phyloP scores from a whole-genome alignment of 2,113 vertebrate genomes.

The Gambusia holbrooki region DNA sequence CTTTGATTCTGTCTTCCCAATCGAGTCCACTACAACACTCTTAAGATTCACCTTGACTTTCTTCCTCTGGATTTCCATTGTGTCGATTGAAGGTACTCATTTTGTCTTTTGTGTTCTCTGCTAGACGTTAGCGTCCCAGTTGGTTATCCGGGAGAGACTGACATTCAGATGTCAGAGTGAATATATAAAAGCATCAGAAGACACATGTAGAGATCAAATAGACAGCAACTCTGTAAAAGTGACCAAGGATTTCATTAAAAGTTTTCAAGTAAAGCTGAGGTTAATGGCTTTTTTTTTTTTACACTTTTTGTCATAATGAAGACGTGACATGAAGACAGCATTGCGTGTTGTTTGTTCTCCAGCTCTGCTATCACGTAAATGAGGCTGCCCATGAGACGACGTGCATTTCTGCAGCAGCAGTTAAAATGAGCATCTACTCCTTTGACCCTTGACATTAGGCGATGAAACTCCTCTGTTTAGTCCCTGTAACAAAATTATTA shows the following conservation, averaged over 20 bases:
- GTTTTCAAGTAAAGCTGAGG: background rate
- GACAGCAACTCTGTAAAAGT: conserved; percentile 12
- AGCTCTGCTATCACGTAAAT: background rate
- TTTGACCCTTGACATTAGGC: background rate
- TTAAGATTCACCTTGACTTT: conserved; percentile 43
- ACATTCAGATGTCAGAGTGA: conserved; percentile 48
- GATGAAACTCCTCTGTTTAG: background rate
- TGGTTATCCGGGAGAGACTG: conserved; percentile 36
- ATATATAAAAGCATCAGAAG: conserved; percentile 38
- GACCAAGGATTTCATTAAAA: conserved; percentile 24
- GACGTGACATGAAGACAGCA: background rate
- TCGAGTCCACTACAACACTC: conserved; percentile 23
- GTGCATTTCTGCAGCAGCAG: background rate
- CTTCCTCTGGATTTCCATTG: conserved; percentile 3
- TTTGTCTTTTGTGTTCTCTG: conserved; percentile 23
- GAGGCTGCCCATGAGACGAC: background rate
- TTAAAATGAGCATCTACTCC: conserved; percentile 5
- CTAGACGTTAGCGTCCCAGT: conserved; percentile 20
- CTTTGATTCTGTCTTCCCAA: background rate
- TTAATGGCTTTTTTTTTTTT: background rate
- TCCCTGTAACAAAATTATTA: background rate
- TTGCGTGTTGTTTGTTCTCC: background rate
- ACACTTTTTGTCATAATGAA: conserved; percentile 5
- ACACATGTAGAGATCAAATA: conserved; percentile 2
- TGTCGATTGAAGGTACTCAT: conserved; percentile 33